phyloP scores from a whole-genome alignment of 2,888 invertebrate genomes.

The Hermaeophaga mercurialis region DNA sequence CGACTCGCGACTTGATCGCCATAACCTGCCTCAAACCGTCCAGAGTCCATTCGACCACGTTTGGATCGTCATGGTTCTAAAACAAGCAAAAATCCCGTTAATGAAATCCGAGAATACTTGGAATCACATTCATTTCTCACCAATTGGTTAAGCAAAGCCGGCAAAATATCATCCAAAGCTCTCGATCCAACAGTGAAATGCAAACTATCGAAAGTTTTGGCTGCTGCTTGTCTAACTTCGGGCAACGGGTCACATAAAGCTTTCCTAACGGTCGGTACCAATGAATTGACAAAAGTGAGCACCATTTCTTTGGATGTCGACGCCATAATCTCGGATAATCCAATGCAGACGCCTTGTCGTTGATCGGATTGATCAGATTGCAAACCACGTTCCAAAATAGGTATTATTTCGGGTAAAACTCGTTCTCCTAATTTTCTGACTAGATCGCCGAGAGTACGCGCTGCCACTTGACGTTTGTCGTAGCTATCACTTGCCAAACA shows the following conservation, averaged over 20 bases:
- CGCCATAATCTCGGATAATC: slow-evolving; percentile 95
- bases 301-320: slow-evolving; percentile 96
- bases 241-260: slow-evolving; percentile 93
- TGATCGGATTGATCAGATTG: slow-evolving; percentile 92
- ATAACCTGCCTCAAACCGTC: slow-evolving; percentile 97
- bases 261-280: slow-evolving; percentile 92
- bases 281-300: slow-evolving; percentile 82
- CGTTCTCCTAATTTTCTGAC: slow-evolving; percentile 97
- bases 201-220: slow-evolving; percentile 94
- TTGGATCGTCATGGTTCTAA: slow-evolving; percentile 77
- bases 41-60: slow-evolving; percentile 84
- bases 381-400: slow-evolving; percentile 92
- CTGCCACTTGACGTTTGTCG: slow-evolving; percentile 92
- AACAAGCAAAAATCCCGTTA: slow-evolving; percentile 35
- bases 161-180: slow-evolving; percentile 96
- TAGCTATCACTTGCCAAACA: slow-evolving; percentile 95
- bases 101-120: too few species aligned
- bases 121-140: slow-evolving; percentile 50
- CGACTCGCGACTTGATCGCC: slow-evolving; percentile 94
- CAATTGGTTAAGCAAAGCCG: slow-evolving; percentile 82
- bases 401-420: slow-evolving; percentile 96
- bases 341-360: slow-evolving; percentile 98
- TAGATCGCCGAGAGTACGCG: slow-evolving; percentile 93
- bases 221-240: slow-evolving; percentile 92
- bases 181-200: slow-evolving; percentile 92